Conservation (phyloP, 2,888 invertebrate species). For the Machimus atricapillus region DNA sequence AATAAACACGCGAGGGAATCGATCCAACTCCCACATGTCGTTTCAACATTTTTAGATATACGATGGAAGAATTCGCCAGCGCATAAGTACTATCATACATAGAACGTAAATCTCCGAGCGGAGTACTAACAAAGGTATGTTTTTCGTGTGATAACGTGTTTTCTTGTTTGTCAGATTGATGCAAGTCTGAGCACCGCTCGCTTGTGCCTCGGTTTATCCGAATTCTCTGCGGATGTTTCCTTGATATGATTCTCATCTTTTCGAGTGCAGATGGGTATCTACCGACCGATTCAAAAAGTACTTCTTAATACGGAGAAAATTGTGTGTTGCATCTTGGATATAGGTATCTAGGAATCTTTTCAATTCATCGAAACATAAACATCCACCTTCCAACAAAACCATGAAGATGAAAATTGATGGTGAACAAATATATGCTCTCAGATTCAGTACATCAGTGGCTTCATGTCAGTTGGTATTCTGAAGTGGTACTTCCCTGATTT, state of each 20-base stretch:
- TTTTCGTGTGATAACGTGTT: conserved; percentile 6
- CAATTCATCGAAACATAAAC: conserved; percentile 3
- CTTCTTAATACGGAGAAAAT: conserved; percentile 22
- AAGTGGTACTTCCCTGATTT: conserved; percentile 24
- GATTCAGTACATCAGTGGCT: conserved; percentile 14
- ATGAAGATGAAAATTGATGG: conserved; percentile 33
- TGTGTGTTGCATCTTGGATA: conserved; percentile 25
- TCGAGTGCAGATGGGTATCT: conserved; percentile 6
- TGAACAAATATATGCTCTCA: conserved; percentile 31
- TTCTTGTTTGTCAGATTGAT: background rate
- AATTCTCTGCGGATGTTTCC: background rate
- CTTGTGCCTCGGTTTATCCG: background rate
- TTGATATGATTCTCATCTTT: conserved; percentile 22
- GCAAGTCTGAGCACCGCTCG: conserved; percentile 3
- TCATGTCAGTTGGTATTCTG: conserved; percentile 14
- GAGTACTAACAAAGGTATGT: conserved; percentile 19
- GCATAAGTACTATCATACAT: conserved; percentile 19
- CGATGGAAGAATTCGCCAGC: background rate
- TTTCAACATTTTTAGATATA: background rate
- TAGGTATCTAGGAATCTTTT: conserved; percentile 5
- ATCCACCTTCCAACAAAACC: background rate
- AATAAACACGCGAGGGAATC: conserved; percentile 22
- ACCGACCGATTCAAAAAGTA: background rate
- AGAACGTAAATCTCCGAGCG: background rate
- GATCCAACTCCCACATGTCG: conserved; percentile 15